Percentiles rank a stretch among this genome's conserved stretches.
These are phyloP conservation scores for Parnassius orleans DNA, from an alignment of 2,888 invertebrate species.

Conservation along the genomic window DNA sequence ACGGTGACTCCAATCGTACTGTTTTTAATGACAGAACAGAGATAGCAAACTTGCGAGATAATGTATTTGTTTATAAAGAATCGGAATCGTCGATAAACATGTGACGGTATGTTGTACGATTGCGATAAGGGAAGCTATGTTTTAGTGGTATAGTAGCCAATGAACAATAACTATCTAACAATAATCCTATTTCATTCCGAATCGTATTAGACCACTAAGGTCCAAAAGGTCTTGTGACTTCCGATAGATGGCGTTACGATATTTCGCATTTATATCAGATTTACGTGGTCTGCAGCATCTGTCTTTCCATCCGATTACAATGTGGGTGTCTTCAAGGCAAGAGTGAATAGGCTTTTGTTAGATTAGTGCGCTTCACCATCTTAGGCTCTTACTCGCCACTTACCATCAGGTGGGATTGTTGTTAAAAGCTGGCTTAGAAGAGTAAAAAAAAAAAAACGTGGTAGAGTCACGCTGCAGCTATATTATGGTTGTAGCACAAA, in stretches of 20 bases:
- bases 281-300: too few relatives aligned
- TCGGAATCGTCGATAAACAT: slow-evolving; percentile 28
- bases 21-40: slow-evolving; percentile 34
- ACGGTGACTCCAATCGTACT: slow-evolving; percentile 44
- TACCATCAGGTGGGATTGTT: too few relatives aligned
- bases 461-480: too few relatives aligned
- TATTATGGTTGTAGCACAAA: too few relatives aligned
- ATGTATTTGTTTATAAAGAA: slow-evolving; percentile 30
- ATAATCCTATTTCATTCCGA: neutral
- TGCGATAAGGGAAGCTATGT: slow-evolving; percentile 5
- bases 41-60: slow-evolving; percentile 31
- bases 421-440: too few relatives aligned
- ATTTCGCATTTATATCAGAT: neutral
- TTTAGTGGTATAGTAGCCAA: neutral
- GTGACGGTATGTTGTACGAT: slow-evolving; percentile 2
- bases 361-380: too few relatives aligned
- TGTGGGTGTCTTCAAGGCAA: too few relatives aligned
- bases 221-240: neutral
- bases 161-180: too few relatives aligned
- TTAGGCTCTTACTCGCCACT: too few relatives aligned
- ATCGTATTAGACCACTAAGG: neutral
- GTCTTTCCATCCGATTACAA: too few relatives aligned
- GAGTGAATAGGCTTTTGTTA: too few relatives aligned
- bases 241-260: neutral
- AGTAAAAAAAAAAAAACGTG: too few relatives aligned